Evolutionary conservation across 2,888 invertebrate species (phyloP), one percentile per base, ranked within the genome.

Genomic region (Eristalis arbustorum): DNA sequence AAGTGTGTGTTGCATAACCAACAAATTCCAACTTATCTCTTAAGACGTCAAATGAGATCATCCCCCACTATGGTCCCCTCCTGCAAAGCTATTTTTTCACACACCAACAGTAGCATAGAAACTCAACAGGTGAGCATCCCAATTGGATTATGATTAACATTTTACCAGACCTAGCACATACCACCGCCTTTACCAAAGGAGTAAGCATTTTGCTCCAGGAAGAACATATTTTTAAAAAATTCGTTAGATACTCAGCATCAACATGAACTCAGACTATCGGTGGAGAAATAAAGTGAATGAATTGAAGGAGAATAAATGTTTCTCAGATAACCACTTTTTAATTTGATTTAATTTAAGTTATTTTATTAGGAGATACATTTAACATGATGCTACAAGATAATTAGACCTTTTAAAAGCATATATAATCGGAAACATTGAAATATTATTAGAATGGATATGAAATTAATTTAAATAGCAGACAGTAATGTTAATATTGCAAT

Each of bases 191-290:
- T 49, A 49, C 11, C 59, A 25, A 37, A 59, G 25, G 59, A 62
- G 61, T 37, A 76, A 56, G 68, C 40, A 76, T 76, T 67, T 82
- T 42, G 71, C 72, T 82, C 61, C 37, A 67, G 71, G 76, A 66
- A 72, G 34, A 37, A 71, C 76, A 76, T 82, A 82, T 76, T 82
- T 76, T 49, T 22, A 22, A n/a, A 31, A 82, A 82, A 76, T 74
- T 71, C 42, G 72, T 82, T 37, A 72, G 40, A 72, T 67, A 61
- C 75, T 34, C 66, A 40, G 31, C 61, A 28, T 71, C 59, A 61
- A 61, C 71, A 59, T 71, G 66, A 74, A 68, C 63, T 40, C 42
- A 25, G 8, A 49, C 18, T 49, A 18, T 56, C 13, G 40, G 63
- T 5, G 22, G 18, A 18, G 49, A 2, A 18, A 49, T 49, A 18